phyloP scores from a whole-genome alignment of 2,797 vertebrate species.

The Siniperca scherzeri region DNA sequence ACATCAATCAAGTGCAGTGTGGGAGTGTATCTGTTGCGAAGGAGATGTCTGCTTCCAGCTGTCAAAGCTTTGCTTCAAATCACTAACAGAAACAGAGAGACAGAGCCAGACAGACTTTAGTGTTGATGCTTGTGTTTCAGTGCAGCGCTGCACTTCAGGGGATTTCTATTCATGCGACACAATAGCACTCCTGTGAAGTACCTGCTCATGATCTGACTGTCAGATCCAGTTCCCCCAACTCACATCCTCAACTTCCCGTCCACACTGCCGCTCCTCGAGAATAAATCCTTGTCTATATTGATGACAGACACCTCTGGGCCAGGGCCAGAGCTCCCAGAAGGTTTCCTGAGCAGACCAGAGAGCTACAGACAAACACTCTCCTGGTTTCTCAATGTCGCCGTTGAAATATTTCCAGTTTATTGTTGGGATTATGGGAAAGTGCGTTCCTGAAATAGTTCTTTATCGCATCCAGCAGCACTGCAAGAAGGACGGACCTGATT shows the following conservation, averaged over 20 bases:
- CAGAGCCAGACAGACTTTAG: conserved; percentile 11
- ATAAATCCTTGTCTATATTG: conserved; percentile 13
- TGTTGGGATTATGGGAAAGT: conserved; percentile 23
- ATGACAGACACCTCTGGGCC: conserved; percentile 3
- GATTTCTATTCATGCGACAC: conserved; percentile 49
- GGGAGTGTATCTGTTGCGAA: conserved; percentile 47
- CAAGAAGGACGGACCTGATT: conserved; percentile 31
- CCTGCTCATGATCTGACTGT: conserved; percentile 45
- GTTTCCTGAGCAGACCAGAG: conserved; percentile 24
- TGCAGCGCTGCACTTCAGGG: conserved; percentile 31
- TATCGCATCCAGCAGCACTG: conserved; percentile 30
- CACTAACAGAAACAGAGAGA: conserved; percentile 28
- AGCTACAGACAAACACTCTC: conserved; percentile 4
- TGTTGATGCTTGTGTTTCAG: conserved; percentile 25
- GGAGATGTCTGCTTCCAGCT: conserved; percentile 53
- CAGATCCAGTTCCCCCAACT: conserved; percentile 55
- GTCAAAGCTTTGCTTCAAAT: conserved; percentile 49
- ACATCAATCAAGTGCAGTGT: conserved; percentile 30
- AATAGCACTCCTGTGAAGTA: conserved; percentile 61
- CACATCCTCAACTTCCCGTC: conserved; percentile 44
- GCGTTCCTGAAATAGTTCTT: conserved; percentile 51
- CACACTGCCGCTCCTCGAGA: conserved; percentile 14
- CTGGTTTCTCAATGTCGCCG: conserved; percentile 28
- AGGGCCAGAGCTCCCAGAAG: background rate
- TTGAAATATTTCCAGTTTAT: conserved; percentile 38